Percentiles rank a stretch among this genome's conserved stretches.
These are phyloP conservation scores for Zaprionus davidi DNA, from an alignment of 1,140 invertebrate genomes.

Conservation along the genomic window DNA sequence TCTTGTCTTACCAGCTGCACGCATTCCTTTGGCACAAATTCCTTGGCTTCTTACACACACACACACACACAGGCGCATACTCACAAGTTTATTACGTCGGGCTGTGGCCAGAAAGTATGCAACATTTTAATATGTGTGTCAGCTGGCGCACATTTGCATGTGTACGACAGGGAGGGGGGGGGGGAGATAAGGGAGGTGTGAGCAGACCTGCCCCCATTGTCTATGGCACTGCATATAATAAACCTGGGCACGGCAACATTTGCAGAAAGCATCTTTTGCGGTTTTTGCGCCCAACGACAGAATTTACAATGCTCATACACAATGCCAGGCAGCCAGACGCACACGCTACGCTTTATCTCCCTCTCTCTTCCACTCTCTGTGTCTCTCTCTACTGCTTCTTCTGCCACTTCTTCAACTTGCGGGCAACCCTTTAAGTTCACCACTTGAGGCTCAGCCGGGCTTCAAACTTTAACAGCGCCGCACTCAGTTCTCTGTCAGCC, in stretches of 20 bases:
- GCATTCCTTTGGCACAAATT: slow-evolving; percentile 72
- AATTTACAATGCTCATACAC: slow-evolving; percentile 45
- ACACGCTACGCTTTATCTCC: background rate
- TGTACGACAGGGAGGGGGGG: background rate
- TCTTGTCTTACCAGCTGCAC: slow-evolving; percentile 69
- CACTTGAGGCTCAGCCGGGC: slow-evolving; percentile 41
- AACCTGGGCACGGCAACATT: slow-evolving; percentile 54
- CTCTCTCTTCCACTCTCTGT: background rate
- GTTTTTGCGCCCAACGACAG: slow-evolving; percentile 50
- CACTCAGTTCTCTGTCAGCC: background rate
- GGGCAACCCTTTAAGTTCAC: slow-evolving; percentile 61
- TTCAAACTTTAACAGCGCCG: slow-evolving; percentile 60
- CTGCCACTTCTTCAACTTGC: slow-evolving; percentile 1
- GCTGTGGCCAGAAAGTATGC: slow-evolving; percentile 63
- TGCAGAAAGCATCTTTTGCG: slow-evolving; percentile 64
- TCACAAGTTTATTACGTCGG: slow-evolving; percentile 75
- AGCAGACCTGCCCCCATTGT: slow-evolving; percentile 32
- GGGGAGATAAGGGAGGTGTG: background rate
- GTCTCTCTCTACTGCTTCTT: background rate
- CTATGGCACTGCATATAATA: slow-evolving; percentile 63
- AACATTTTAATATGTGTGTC: slow-evolving; percentile 80
- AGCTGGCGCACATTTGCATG: slow-evolving; percentile 47
- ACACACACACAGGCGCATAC: slow-evolving; percentile 20
- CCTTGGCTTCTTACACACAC: slow-evolving; percentile 32
- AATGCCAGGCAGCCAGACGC: background rate